These are phyloP conservation scores for Myotis lucifugus DNA, from an alignment of 2,113 vertebrate species.

Conservation along the genomic window DNA sequence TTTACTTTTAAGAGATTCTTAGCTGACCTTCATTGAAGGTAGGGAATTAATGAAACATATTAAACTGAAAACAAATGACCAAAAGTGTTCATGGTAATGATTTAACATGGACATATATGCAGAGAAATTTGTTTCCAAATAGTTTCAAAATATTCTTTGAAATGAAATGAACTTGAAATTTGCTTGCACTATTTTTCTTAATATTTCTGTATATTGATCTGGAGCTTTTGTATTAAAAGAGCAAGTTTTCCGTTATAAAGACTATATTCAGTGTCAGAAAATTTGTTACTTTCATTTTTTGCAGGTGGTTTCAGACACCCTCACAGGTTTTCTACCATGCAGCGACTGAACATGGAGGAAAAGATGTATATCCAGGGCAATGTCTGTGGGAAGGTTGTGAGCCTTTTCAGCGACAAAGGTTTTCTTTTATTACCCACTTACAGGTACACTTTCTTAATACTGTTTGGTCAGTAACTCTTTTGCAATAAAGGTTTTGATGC, in stretches of 20 bases:
- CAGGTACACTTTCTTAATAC: slow-evolving; percentile 87
- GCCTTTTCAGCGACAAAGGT: slow-evolving; percentile 96
- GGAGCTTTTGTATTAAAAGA: slow-evolving; percentile 13
- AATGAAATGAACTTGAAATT: neutral
- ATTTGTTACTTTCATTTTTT: slow-evolving; percentile 60
- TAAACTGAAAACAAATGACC: slow-evolving; percentile 25
- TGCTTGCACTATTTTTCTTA: neutral
- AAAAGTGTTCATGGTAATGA: neutral
- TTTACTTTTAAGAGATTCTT: slow-evolving; percentile 24
- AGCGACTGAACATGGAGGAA: slow-evolving; percentile 95
- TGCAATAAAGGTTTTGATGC: slow-evolving; percentile 13
- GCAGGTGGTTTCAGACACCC: slow-evolving; percentile 99
- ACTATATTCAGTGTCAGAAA: neutral
- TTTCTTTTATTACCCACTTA: slow-evolving; percentile 98
- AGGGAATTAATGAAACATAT: neutral
- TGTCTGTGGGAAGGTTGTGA: slow-evolving; percentile 99
- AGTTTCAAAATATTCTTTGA: slow-evolving; percentile 17
- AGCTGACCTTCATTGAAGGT: neutral
- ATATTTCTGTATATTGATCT: neutral
- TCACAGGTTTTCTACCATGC: slow-evolving; percentile 98
- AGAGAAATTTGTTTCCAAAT: slow-evolving; percentile 8
- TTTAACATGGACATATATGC: neutral
- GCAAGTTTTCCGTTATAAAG: neutral
- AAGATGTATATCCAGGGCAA: slow-evolving; percentile 94
- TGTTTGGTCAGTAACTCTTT: slow-evolving; percentile 30